A percentile compares a stretch with the other conserved stretches of the same genome.
These are phyloP conservation scores for Charadrius vociferus DNA, from an alignment of 2,113 vertebrate genomes.

Conservation along the genomic window DNA sequence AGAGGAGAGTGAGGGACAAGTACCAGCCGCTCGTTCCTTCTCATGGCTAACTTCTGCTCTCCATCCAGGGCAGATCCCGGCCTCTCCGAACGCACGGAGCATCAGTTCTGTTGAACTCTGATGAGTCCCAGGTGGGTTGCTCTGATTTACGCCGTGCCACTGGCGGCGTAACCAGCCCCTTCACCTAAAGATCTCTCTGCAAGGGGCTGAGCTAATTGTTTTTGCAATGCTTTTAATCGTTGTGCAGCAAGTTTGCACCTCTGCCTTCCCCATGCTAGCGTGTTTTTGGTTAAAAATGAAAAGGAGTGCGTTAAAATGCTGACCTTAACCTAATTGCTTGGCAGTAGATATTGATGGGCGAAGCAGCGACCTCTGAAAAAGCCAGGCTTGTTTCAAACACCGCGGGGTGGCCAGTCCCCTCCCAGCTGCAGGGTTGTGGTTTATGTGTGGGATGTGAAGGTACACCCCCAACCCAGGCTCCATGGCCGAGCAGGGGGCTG, in stretches of 20 bases:
- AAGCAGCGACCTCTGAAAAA: not conserved
- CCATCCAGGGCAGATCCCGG: fast-evolving
- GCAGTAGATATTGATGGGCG: not conserved
- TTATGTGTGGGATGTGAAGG: fast-evolving
- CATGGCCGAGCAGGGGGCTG: too few species aligned
- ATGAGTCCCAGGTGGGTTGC: fast-evolving
- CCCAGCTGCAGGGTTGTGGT: too few species aligned
- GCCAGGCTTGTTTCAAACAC: not conserved
- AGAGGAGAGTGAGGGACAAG: not conserved
- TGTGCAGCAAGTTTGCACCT: not conserved
- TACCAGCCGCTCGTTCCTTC: fast-evolving
- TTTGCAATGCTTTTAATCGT: not conserved
- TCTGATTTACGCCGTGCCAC: not conserved
- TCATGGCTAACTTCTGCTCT: not conserved
- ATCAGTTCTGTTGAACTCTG: not conserved
- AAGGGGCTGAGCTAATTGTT: not conserved
- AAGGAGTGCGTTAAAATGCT: not conserved
- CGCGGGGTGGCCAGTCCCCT: fast-evolving
- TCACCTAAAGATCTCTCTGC: not conserved
- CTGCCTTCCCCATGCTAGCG: not conserved
- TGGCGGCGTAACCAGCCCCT: not conserved
- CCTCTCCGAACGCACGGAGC: fast-evolving
- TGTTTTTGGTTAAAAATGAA: not conserved
- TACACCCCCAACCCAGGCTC: not conserved
- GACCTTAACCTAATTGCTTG: not conserved